Base-by-base conservation (phyloP, 2,888 invertebrate species). In the Bombyx huttoni region DNA sequence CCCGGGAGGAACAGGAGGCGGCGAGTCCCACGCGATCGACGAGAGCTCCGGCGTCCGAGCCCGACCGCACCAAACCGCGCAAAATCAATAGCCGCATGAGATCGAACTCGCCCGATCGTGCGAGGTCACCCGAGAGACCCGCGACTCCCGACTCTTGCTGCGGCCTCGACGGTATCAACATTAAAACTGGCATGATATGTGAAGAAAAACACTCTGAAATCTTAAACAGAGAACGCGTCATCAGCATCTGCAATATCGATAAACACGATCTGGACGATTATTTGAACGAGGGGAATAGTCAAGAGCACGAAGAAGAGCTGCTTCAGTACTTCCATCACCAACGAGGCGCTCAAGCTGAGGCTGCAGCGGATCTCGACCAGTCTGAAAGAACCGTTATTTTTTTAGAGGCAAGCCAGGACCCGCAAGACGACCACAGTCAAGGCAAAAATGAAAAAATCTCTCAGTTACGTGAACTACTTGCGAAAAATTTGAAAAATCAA, bases 241-340 rank as follows among this genome's bases (percentile, higher is more conserved):
- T 92, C 63, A 93, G 93, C 74, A 92, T 94, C 63, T 92, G 93
- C 70, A 93, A 93, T 63, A 92, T 94, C 69, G 94, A 94, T 73
- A 93, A 94, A 64, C 94, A 95, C 76, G 94, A 93, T 57, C 82
- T 95, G 58, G 94, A 94, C 74, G 95, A 94, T 79, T 95, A 95
- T 75, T 87, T 95, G 60, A 92, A 93, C 74, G 93, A 92, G 59
- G 94, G 93, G 57, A 83, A 73, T 68, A 94, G 94, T 70, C 94
- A 94, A 67, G 94, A 94, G 70, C 95, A 96, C 76, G 95, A 95
- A 70, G 95, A 95, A 71, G 96, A 96, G 81, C 81, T 96, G 64
- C 89, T 94, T 75, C 94, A 94, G 81, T 96, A 95, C 83, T 95
- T 95, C 79, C 93, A 91, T 59, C 91, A 91, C 2, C 24, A 24